Base-by-base conservation (phyloP, 2,113 vertebrate genomes). In the Sterna hirundo region DNA sequence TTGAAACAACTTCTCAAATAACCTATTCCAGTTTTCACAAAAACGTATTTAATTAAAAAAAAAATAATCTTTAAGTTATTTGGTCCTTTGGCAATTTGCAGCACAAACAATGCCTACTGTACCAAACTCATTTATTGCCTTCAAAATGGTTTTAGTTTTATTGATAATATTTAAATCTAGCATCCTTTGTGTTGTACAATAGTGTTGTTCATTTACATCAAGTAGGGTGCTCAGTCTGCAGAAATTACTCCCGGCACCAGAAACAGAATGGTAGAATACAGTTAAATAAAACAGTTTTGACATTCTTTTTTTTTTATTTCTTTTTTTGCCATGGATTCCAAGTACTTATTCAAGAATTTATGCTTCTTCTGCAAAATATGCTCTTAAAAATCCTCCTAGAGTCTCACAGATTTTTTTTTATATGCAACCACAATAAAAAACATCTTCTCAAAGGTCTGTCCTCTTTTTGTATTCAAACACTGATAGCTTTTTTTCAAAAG, bases 41-140 rank as follows among this genome's bases (percentile, higher is more conserved):
- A 98, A 98, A 94, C 15, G 6, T 90, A 88, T 96, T 98, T 96
- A 86, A 94, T 94, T 97, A 72, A 49, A 93, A 95, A 88, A 76
- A 93, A 95, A 95, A 93, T 96, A 95, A 91, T 61, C 80, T 95
- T 94, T 96, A 97, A 95, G 68, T 97, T 98, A 98, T 98, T 98
- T 99, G 99, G 98, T 99, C 99, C 98, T 98, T 98, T 98, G 98
- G 98, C 98, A 98, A 98, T 97, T 97, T 97, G 96, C 97, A 98
- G 97, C 97, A 98, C 96, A 98, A 98, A 98, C 96, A 97, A 98
- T 98, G 98, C 97, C 97, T 98, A 95, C 87, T 98, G 95, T 97
- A 98, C 97, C 98, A 98, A 98, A 98, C 97, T 97, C 90, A 86
- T 96, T 98, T 98, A 98, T 98, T 98, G 98, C 98, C 98, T 98